Evolutionary conservation across 2,888 invertebrate genomes (phyloP).

Genomic region (Microchrysa polita): DNA sequence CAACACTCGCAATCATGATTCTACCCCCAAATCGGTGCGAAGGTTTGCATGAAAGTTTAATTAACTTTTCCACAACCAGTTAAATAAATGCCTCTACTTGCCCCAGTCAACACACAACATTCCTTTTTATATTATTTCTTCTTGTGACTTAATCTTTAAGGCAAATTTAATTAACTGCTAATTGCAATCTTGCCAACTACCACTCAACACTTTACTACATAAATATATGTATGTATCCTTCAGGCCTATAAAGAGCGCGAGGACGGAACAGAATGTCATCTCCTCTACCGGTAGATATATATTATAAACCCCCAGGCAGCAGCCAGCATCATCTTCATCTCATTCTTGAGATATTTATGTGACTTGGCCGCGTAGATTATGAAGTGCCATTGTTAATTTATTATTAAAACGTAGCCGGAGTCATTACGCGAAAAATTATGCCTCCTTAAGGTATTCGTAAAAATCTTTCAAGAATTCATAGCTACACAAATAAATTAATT

Average conservation of each 20-base stretch:
- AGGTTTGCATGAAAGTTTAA: slow-evolving; percentile 40
- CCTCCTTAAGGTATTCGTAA: slow-evolving; percentile 46
- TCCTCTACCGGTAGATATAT: too few relatives aligned
- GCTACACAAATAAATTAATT: slow-evolving; percentile 47
- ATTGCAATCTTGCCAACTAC: slow-evolving; percentile 33
- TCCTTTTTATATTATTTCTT: slow-evolving; percentile 11
- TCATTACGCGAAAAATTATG: slow-evolving; percentile 37
- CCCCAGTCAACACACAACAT: not conserved
- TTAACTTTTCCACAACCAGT: slow-evolving; percentile 33
- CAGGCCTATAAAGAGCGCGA: not conserved
- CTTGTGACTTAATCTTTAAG: slow-evolving; percentile 30
- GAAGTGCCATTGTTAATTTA: slow-evolving; percentile 45
- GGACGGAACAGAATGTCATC: slow-evolving; percentile 3
- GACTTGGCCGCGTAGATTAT: slow-evolving; percentile 34
- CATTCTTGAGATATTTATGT: slow-evolving; percentile 34
- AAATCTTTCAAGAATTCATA: slow-evolving; percentile 48
- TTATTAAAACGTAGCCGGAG: slow-evolving; percentile 43
- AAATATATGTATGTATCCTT: not conserved
- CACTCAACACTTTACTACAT: not conserved
- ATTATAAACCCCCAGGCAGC: too few relatives aligned
- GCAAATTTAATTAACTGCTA: slow-evolving; percentile 42
- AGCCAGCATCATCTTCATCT: too few relatives aligned
- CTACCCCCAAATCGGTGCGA: slow-evolving; percentile 37
- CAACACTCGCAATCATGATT: not conserved
- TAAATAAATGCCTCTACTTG: slow-evolving; percentile 12